A percentile compares a stretch with the other conserved stretches of the same genome.
Conservation (phyloP, 2,888 invertebrate species). For the Chrysolina haemoptera region DNA sequence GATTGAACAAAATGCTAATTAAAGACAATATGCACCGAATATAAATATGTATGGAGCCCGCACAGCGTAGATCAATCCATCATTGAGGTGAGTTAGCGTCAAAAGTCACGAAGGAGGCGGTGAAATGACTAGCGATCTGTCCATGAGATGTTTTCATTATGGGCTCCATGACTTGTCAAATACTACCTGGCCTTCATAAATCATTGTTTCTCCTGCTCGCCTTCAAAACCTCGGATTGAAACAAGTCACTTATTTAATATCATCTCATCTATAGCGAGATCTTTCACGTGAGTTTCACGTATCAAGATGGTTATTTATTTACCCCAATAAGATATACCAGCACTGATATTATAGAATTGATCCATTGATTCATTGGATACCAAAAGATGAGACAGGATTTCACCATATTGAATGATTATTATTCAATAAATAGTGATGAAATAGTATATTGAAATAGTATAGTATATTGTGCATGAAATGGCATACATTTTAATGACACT, state of each 20-base stretch:
- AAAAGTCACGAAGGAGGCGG: conserved; percentile 71
- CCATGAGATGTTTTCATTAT: conserved; percentile 71
- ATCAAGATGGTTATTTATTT: conserved; percentile 29
- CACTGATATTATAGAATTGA: conserved; percentile 5
- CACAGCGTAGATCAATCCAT: conserved; percentile 65
- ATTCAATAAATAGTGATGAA: too few relatives aligned
- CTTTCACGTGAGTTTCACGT: conserved; percentile 20
- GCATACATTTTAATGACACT: too few relatives aligned
- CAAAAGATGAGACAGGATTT: background rate
- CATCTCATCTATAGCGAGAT: conserved; percentile 48
- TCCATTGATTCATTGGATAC: background rate
- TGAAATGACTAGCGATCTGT: conserved; percentile 71
- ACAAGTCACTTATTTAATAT: conserved; percentile 58
- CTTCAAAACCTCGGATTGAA: conserved; percentile 48
- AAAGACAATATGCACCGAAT: conserved; percentile 64
- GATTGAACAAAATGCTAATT: conserved; percentile 70
- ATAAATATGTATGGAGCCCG: conserved; percentile 65
- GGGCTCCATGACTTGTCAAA: conserved; percentile 70
- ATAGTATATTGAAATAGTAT: too few relatives aligned
- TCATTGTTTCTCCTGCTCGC: conserved; percentile 56
- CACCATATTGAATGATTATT: background rate
- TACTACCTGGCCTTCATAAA: conserved; percentile 64
- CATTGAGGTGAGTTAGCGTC: conserved; percentile 68
- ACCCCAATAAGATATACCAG: conserved; percentile 7
- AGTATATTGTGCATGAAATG: too few relatives aligned